Evolutionary conservation across 2,113 vertebrate species (phyloP).

Genomic region (Piaya cayana): DNA sequence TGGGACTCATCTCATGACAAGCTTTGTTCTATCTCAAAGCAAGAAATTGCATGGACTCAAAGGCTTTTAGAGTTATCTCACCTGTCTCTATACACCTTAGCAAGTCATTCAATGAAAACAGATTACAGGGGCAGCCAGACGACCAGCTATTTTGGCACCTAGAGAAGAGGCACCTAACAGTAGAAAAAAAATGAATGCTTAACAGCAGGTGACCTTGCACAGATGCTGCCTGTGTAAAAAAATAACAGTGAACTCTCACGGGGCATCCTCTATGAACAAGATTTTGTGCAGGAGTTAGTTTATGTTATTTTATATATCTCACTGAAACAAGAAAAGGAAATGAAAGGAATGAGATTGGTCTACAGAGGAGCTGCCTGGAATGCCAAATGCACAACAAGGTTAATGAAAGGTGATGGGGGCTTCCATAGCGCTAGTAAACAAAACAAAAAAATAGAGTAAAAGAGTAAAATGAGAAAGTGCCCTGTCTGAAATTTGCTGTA

Average conservation of each 20-base stretch:
- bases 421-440: neutral
- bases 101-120: neutral
- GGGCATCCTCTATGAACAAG: neutral
- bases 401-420: neutral
- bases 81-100: neutral
- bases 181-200: neutral
- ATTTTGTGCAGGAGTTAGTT: neutral
- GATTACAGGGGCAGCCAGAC: neutral
- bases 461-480: neutral
- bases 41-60: neutral
- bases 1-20: neutral
- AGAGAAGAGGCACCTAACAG: neutral
- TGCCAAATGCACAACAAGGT: neutral
- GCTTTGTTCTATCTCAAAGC: neutral
- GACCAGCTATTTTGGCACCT: neutral
- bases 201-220: neutral
- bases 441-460: neutral
- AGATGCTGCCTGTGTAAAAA: neutral
- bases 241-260: neutral
- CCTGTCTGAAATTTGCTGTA: neutral
- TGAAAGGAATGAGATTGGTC: neutral
- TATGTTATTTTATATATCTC: neutral
- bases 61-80: neutral
- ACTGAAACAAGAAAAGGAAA: neutral
- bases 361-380: neutral